Evolutionary conservation across 64 coral and sea anemone species (phyloP), one percentile per base, ranked within the genome.

Genomic region (Dendrophyllia cribrosa): DNA sequence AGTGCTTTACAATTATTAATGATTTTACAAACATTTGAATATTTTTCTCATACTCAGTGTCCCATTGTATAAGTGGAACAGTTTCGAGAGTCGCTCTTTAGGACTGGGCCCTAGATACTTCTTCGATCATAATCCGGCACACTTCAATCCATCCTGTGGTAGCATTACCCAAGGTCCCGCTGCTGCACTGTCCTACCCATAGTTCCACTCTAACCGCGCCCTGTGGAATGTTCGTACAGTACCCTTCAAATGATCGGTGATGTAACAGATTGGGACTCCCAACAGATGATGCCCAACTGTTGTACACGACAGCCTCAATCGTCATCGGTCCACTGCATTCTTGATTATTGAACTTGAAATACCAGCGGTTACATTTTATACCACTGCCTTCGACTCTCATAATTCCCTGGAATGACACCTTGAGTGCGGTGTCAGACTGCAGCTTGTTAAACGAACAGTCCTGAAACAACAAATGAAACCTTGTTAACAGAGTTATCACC

Each of bases 351-450:
- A 92, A 73, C 55, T 59, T 92, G 68, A 92, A 92, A 68, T 92
- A 92, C 78, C 78, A 92, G 8, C 89, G 78, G n/a, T 83, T 84
- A 47, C 89, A 92, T 24, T 44, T 76, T 2, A n/a, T n/a, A n/a
- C n/a, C 47, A 58, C 7, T 9, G 50, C 66, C 66, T 7, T 17
- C 68, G 61, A 86, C 82, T 47, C 65, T 58, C 12, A 86, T 16
- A 56, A 68, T 68, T 1, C 83, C 83, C 1, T 86, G 83, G 63
- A 86, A 86, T 9, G 11, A 49, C 14, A 86, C 83, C 23, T 70
- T 86, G 64, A 86, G 60, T 15, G 83, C 60, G 21, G 83, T 86
- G 66, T 86, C 51, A 1, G 19, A 8, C 46, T 86, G 43, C 10
- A 11, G 50, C 51, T 86, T 86, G 10, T 34, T 25, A 11, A 72